phyloP scores from a whole-genome alignment of 2,888 invertebrate genomes.

The Cephus runcator region DNA sequence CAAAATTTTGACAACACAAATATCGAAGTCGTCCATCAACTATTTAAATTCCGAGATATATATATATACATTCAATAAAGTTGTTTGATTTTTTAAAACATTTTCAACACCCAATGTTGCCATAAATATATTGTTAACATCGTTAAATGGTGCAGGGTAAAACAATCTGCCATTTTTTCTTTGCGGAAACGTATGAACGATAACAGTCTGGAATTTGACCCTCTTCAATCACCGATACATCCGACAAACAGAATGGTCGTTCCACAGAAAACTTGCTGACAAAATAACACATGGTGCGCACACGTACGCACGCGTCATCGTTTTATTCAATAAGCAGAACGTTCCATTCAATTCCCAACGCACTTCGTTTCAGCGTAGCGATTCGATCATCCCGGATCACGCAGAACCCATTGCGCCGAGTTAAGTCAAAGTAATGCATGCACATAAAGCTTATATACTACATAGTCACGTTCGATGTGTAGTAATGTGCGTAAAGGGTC shows the following conservation, averaged over 20 bases:
- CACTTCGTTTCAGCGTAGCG: neutral
- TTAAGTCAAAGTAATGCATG: neutral
- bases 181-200: neutral
- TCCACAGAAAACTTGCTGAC: neutral
- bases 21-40: neutral
- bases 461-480: neutral
- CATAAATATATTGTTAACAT: neutral
- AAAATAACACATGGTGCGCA: neutral
- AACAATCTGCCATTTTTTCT: neutral
- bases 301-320: neutral
- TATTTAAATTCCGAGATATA: neutral
- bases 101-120: neutral
- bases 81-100: neutral
- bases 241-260: neutral
- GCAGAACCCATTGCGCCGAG: neutral
- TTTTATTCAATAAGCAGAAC: neutral
- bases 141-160: neutral
- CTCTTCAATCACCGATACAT: neutral
- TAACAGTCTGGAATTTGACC: neutral
- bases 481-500: neutral
- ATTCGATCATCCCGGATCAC: neutral
- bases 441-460: neutral
- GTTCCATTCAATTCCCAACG: neutral
- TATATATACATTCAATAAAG: neutral
- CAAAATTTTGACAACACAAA: neutral